phyloP scores from a whole-genome alignment of 2,888 invertebrate species.

The Scelioninae gen. 2 region DNA sequence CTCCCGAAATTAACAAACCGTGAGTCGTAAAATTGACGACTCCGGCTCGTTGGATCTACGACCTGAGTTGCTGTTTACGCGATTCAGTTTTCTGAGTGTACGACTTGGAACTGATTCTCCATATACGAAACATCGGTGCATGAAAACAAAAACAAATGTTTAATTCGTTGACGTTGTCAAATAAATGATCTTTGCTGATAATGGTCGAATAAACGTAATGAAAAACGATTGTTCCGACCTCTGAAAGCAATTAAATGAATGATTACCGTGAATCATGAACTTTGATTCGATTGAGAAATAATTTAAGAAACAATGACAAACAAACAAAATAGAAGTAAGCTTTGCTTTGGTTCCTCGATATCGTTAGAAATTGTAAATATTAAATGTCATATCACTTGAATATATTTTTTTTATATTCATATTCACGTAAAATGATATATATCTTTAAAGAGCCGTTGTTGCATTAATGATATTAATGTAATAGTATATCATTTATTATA shows the following conservation, averaged over 20 bases:
- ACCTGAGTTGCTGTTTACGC: too few relatives aligned
- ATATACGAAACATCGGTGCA: too few relatives aligned
- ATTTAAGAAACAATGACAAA: slow-evolving; percentile 20
- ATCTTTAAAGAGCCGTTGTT: slow-evolving; percentile 47
- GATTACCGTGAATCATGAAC: too few relatives aligned
- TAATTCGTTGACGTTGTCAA: too few relatives aligned
- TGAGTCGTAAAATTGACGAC: too few relatives aligned
- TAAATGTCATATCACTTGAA: slow-evolving; percentile 51
- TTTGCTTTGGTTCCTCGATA: slow-evolving; percentile 46
- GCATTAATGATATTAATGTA: slow-evolving; percentile 27
- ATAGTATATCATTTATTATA: slow-evolving; percentile 37
- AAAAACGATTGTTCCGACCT: slow-evolving; percentile 44
- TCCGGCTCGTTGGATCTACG: too few relatives aligned
- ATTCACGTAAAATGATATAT: slow-evolving; percentile 46
- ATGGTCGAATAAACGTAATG: background rate
- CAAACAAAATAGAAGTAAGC: slow-evolving; percentile 54
- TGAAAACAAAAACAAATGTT: too few relatives aligned
- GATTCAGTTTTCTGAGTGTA: too few relatives aligned
- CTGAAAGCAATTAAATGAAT: too few relatives aligned
- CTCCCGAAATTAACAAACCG: too few relatives aligned
- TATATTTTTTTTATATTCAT: slow-evolving; percentile 56
- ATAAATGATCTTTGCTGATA: too few relatives aligned
- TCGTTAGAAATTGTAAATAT: slow-evolving; percentile 55
- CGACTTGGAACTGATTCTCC: too few relatives aligned
- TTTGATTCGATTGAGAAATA: background rate